These are phyloP conservation scores for Gasterosteus nipponicus DNA, from an alignment of 2,113 vertebrate species.

Conservation along the genomic window DNA sequence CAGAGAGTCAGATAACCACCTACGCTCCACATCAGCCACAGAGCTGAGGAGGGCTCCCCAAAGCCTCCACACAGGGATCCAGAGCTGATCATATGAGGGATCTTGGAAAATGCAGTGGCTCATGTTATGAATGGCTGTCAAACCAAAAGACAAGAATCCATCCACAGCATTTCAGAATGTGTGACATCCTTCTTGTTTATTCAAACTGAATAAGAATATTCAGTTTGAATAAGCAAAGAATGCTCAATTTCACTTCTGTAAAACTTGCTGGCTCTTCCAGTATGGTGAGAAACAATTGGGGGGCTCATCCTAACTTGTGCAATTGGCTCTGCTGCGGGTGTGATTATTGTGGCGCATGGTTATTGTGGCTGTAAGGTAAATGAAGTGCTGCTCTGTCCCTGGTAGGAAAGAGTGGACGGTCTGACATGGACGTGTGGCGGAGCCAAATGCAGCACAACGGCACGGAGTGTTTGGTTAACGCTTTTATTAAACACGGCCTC, in stretches of 20 bases:
- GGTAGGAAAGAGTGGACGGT: too few relatives aligned
- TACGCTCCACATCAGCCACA: constrained; percentile 41
- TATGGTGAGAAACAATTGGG: not conserved
- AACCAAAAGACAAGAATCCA: constrained; percentile 25
- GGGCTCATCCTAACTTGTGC: too few relatives aligned
- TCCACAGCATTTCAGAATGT: constrained; percentile 1
- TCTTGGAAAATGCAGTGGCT: constrained; percentile 17
- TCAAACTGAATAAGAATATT: constrained; percentile 7
- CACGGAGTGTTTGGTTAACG: too few relatives aligned
- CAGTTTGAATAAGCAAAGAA: not conserved
- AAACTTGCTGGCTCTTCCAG: constrained; percentile 35
- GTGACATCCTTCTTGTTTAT: constrained; percentile 5
- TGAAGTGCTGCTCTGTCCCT: too few relatives aligned
- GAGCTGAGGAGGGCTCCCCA: constrained; percentile 40
- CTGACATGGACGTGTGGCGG: too few relatives aligned
- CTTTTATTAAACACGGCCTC: too few relatives aligned
- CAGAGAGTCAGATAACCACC: constrained; percentile 65
- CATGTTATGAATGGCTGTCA: constrained; percentile 22
- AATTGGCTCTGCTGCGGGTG: too few relatives aligned
- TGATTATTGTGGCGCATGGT: too few relatives aligned
- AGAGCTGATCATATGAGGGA: constrained; percentile 31
- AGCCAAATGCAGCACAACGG: too few relatives aligned
- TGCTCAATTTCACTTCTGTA: constrained; percentile 6
- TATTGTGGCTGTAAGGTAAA: too few relatives aligned
- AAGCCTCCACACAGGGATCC: constrained; percentile 19